A percentile compares a stretch with the other conserved stretches of the same genome.
Evolutionary conservation across 2,113 vertebrate genomes (phyloP).

Genomic region (Sciurus niger): DNA sequence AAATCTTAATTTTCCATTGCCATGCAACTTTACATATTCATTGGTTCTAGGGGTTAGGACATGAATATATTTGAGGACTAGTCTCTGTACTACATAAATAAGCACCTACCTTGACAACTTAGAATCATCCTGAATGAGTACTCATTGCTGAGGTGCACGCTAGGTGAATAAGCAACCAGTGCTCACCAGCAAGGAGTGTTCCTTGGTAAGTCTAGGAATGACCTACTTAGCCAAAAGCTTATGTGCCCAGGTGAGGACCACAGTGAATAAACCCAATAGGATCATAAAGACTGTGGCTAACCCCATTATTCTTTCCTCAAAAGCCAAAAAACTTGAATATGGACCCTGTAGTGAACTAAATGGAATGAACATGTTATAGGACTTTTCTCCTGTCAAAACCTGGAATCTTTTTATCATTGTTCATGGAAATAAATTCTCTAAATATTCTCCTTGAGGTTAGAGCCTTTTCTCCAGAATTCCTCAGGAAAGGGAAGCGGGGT

Average conservation of each 20-base stretch:
- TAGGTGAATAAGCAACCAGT: neutral
- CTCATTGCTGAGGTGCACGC: neutral
- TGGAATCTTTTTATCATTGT: no score
- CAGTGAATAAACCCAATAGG: neutral
- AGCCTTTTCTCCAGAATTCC: no score
- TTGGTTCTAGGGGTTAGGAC: neutral
- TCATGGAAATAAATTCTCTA: no score
- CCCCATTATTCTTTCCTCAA: no score
- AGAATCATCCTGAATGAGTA: neutral
- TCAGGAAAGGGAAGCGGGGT: no score
- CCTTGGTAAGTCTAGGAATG: neutral
- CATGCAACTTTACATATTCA: neutral
- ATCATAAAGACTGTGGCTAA: no score
- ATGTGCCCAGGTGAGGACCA: neutral
- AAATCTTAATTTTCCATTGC: neutral
- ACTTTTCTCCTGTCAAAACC: no score
- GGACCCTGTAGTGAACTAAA: no score
- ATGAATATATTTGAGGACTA: neutral
- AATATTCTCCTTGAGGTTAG: no score
- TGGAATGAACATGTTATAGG: no score
- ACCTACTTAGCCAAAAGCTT: neutral
- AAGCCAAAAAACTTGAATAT: no score
- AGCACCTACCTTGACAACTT: neutral
- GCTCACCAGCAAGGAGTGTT: neutral
- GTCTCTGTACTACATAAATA: neutral